Evolutionary conservation across 2,113 vertebrate species (phyloP).

Genomic region (Cyanistes caeruleus): DNA sequence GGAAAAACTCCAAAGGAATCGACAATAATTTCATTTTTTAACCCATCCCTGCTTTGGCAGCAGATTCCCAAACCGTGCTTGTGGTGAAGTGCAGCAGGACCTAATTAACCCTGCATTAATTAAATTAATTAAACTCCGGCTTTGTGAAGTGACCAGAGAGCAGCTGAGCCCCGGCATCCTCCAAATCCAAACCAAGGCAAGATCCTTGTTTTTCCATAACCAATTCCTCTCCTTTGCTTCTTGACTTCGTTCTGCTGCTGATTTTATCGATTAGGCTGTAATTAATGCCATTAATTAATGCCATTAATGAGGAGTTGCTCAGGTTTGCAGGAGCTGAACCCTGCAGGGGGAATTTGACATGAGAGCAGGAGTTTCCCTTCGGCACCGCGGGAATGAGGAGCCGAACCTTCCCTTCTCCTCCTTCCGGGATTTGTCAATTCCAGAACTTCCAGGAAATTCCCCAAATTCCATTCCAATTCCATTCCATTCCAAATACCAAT

Average conservation of each 20-base stretch:
- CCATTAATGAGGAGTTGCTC: not conserved
- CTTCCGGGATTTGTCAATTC: not conserved
- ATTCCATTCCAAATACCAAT: no score
- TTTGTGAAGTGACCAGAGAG: not conserved
- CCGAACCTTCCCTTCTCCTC: not conserved
- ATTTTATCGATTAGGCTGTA: not conserved
- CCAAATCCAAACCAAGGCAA: not conserved
- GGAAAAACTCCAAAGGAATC: not conserved
- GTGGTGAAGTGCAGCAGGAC: not conserved
- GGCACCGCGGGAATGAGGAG: not conserved
- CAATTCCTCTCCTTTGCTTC: not conserved
- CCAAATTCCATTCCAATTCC: no score
- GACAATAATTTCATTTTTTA: not conserved
- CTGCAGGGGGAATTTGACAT: not conserved
- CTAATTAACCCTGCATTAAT: not conserved
- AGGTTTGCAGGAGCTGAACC: not conserved
- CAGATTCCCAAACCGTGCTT: not conserved
- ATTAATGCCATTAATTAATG: not conserved
- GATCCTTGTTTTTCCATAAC: fast-evolving
- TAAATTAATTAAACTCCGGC: not conserved
- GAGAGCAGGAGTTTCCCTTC: not conserved
- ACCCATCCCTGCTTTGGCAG: not conserved
- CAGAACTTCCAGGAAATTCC: not conserved
- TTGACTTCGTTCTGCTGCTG: not conserved
- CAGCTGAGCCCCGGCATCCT: not conserved